Evolutionary conservation across 2,888 invertebrate genomes (phyloP), one percentile per base, ranked within the genome.

Genomic region (Chouioia cunea): DNA sequence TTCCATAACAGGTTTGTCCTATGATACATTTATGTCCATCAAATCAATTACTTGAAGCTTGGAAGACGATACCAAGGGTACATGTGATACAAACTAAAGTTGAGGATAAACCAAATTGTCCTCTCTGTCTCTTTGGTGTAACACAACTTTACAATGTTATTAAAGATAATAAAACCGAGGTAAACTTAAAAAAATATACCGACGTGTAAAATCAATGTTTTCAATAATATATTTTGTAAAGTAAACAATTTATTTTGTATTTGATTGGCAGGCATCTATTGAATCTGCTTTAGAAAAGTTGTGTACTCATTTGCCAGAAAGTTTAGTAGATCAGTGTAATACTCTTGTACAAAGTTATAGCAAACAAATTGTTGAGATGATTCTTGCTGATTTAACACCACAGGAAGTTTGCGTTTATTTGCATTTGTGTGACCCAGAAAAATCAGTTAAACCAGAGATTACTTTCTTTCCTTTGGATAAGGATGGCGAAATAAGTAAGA

Each of bases 61-160:
- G 78, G 76, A 73, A 80, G 18, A 71, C 77, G 68, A 69, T 81
- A 27, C 79, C 82, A 47, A 84, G 85, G 57, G 88, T 89, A 64
- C 87, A 90, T 70, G 87, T 89, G 76, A 83, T 88, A 71, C 78
- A 81, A 73, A 18, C 27, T 18, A 52, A 62, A 50, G 2, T 44
- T 44, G 59, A 60, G 27, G 22, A 91, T 62, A 91, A 92, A 77
- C 89, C 90, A 18, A 92, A 90, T 78, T 96, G 97, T 81, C 93
- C 94, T 0, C 86, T 97, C 10, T 97, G 97, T 80, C 88, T 96
- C 71, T 92, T 95, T 82, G 94, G 94, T 3, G 90, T 96, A 0
- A 89, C 91, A 69, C 90, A 94, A 84, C 86, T 96, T n/a, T 92
- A 94, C 80, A 86, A 89, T 46, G 88, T 90, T 85, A 89, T 96